Evolutionary conservation across 2,113 vertebrate species (phyloP), one percentile per base, ranked within the genome.

Genomic region (Oryzias celebensis): DNA sequence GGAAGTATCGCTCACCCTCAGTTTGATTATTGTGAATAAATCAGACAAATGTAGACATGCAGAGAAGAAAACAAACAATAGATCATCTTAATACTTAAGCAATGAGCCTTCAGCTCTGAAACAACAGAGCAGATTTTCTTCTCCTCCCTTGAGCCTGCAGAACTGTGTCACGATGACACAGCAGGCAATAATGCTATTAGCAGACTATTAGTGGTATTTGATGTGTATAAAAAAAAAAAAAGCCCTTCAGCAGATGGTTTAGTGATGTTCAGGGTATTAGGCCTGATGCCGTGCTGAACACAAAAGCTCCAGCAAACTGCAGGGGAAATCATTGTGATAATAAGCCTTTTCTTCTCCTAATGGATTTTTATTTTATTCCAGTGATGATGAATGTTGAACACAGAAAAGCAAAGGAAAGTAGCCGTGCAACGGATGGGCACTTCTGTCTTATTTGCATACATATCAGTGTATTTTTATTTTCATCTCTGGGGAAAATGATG

Each of bases 241-340:
- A 36, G 36, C 36, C 66, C 66, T 63, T 75, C 62, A 65, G 44
- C 85, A 86, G 80, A 87, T 89, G 85, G 78, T 81, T 86, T 75
- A 74, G 75, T 84, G 76, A 82, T 82, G 79, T 77, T 85, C 74
- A 52, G 63, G 82, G 75, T 83, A 81, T 82, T 87, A 81, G 65
- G 56, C 69, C 58, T 65, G 85, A 81, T 85, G 82, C 81, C 78
- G 83, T 89, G 83, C 80, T 69, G 78, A 89, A 76, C 72, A 68
- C 58, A 56, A 75, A 80, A 51, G 55, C 76, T 75, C 51, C 53
- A 52, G 62, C 68, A 54, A 80, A 78, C 46, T 52, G 76, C 62
- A 15, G 41, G 62, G 56, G 52, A 61, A 77, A 81, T 82, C 24
- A 70, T 64, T 71, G 77, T 55, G 51, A 80, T 85, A 80, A 85